Conservation (phyloP, 2,888 invertebrate species). For the Hoplodrina ambigua region DNA sequence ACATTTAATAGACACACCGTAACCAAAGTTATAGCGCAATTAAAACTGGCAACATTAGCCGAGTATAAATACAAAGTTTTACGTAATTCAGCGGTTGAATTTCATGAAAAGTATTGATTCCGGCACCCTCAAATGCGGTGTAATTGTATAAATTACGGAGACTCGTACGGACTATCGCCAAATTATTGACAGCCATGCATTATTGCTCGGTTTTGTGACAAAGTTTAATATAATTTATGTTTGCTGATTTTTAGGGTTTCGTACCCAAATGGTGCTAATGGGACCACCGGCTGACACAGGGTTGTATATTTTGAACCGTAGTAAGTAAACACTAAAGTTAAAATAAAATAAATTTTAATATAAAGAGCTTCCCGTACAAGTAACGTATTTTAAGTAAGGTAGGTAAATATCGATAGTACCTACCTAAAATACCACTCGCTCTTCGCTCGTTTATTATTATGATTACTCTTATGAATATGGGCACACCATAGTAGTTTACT, state of each 20-base stretch:
- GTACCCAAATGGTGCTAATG: too few relatives aligned
- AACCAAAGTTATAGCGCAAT: constrained; percentile 1
- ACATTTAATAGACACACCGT: background rate
- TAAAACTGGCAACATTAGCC: background rate
- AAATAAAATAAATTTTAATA: too few relatives aligned
- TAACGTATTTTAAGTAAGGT: too few relatives aligned
- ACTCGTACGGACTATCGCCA: background rate
- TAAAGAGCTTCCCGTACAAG: too few relatives aligned
- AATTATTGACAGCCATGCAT: background rate
- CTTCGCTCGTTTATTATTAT: background rate
- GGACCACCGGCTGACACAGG: too few relatives aligned
- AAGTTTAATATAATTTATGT: constrained; percentile 3
- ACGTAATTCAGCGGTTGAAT: background rate
- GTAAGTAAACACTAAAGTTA: too few relatives aligned
- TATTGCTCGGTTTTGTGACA: background rate
- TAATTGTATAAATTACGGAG: too few relatives aligned
- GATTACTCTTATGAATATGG: background rate
- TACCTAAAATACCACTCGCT: too few relatives aligned
- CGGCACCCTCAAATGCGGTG: background rate
- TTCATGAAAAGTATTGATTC: constrained; percentile 10
- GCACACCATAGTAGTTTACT: constrained; percentile 3
- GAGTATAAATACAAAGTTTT: background rate
- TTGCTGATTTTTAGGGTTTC: constrained; percentile 4
- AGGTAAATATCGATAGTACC: too few relatives aligned
- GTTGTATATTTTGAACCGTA: too few relatives aligned